These are phyloP conservation scores for Acrocephalus kingi DNA, from an alignment of 2,113 vertebrate species.

Conservation along the genomic window DNA sequence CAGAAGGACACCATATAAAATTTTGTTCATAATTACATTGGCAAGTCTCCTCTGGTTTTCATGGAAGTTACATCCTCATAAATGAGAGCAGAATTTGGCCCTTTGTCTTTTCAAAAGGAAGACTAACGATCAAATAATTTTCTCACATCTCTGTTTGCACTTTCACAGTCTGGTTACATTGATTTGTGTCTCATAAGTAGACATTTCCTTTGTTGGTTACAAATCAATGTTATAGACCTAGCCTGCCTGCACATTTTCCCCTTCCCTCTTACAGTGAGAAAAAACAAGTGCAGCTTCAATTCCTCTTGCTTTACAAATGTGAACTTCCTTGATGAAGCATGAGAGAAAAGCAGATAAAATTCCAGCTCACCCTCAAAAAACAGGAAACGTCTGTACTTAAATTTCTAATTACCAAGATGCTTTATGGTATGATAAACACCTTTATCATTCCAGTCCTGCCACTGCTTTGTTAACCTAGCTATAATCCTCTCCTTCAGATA, in stretches of 20 bases:
- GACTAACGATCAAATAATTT: constrained; percentile 78
- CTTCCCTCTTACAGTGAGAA: constrained; percentile 30
- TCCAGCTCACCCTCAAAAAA: constrained; percentile 32
- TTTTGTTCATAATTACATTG: not conserved
- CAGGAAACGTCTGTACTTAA: constrained; percentile 10
- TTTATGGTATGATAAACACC: constrained; percentile 45
- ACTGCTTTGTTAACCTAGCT: constrained; percentile 54
- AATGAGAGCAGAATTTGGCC: constrained; percentile 31
- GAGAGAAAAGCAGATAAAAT: constrained; percentile 43
- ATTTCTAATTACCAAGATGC: constrained; percentile 50
- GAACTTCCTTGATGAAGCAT: constrained; percentile 59
- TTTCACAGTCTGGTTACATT: constrained; percentile 78
- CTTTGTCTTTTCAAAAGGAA: constrained; percentile 61
- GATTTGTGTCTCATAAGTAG: constrained; percentile 81
- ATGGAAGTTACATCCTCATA: not conserved
- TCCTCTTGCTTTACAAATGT: constrained; percentile 49
- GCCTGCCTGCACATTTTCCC: constrained; percentile 52
- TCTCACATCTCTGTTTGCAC: constrained; percentile 82
- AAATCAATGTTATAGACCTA: constrained; percentile 80
- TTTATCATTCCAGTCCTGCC: constrained; percentile 14
- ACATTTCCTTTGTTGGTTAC: constrained; percentile 79
- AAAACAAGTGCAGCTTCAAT: constrained; percentile 58
- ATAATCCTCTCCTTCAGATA: constrained; percentile 49
- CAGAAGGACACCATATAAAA: not conserved
- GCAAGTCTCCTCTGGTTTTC: not conserved